Evolutionary conservation across 2,888 invertebrate species (phyloP).

Genomic region (Arge pagana): DNA sequence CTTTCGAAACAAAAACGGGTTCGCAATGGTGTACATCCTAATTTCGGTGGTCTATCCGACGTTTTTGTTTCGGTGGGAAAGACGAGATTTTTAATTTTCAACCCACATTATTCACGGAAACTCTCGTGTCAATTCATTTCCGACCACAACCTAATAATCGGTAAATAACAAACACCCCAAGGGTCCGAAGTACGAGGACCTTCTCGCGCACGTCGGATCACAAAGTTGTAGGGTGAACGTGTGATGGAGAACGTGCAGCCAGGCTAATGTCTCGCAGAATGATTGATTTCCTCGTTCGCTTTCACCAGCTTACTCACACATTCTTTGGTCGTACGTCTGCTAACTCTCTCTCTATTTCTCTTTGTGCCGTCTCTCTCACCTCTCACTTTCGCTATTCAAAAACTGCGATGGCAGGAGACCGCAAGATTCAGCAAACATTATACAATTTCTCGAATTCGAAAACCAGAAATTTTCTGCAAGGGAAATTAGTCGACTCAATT

Average conservation of each 20-base stretch:
- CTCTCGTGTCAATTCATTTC: too few species aligned
- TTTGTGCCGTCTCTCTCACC: conserved; percentile 9
- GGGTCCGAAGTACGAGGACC: too few species aligned
- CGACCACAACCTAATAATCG: too few species aligned
- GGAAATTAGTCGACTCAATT: too few species aligned
- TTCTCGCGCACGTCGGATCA: conserved; percentile 21
- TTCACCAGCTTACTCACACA: conserved; percentile 36
- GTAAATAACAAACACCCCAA: too few species aligned
- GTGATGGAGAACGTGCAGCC: conserved; percentile 32
- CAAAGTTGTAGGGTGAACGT: conserved; percentile 7
- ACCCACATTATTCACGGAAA: too few species aligned
- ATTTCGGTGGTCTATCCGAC: too few species aligned
- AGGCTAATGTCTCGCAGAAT: conserved; percentile 57
- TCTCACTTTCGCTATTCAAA: conserved; percentile 25
- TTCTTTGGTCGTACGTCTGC: conserved; percentile 23
- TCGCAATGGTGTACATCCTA: too few species aligned
- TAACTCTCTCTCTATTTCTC: conserved; percentile 13
- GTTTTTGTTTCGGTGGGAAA: too few species aligned
- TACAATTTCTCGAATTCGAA: conserved; percentile 36
- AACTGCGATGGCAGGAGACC: conserved; percentile 29
- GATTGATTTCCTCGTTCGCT: conserved; percentile 53
- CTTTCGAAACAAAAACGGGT: too few species aligned
- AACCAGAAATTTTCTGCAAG: too few species aligned
- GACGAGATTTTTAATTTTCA: too few species aligned
- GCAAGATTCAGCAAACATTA: conserved; percentile 44